Base-by-base conservation (phyloP, 2,797 vertebrate genomes). In the Gadopsis bispinosus region DNA sequence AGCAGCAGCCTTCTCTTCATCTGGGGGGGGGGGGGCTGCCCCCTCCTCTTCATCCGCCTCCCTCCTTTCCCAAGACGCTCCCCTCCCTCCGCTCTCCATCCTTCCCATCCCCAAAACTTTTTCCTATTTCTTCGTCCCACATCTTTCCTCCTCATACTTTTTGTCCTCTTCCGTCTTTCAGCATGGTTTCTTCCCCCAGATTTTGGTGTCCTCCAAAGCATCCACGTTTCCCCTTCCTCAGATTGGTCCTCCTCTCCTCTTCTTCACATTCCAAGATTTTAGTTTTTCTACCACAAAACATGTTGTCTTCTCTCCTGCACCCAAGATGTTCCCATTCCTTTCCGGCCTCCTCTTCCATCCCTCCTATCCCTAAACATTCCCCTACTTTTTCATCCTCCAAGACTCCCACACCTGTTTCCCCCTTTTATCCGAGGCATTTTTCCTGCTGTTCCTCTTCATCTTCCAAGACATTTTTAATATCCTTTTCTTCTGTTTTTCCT, bases 1-100 rank as follows among this genome's bases (percentile, higher is more conserved):
- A 87, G 84, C 87, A 12, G 83, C 81, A 87, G 83, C 81, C 86
- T 87, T 80, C 90, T 86, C 90, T 78, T 81, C 87, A 84, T 87
- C 85, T 84, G 83, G 70, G 75, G 83, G 63, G 74, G 72, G 70
- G 55, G 31, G 20, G 62, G 67, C 48, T 61, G 65, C 88, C 51
- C 39, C 75, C 20, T 43, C 50, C 68, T 26, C 47, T 37, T 67
- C 87, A 56, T 48, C 66, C 56, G 69, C 78, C 73, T 39, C 75
- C 73, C 48, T 73, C 56, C 61, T 69, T 83, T 63, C 69, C 76
- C 56, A 78, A 83, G 51, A 72, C 16, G 3, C 12, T 71, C 48
- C 39, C 12, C 39, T 12, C 9, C 63, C 37, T 63, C 37, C 10
- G 72, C 48, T 31, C 47, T 60, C 72, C 61, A 73, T 35, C 73